Base-by-base conservation (phyloP, 2,888 invertebrate species). In the Calameuta filiformis region DNA sequence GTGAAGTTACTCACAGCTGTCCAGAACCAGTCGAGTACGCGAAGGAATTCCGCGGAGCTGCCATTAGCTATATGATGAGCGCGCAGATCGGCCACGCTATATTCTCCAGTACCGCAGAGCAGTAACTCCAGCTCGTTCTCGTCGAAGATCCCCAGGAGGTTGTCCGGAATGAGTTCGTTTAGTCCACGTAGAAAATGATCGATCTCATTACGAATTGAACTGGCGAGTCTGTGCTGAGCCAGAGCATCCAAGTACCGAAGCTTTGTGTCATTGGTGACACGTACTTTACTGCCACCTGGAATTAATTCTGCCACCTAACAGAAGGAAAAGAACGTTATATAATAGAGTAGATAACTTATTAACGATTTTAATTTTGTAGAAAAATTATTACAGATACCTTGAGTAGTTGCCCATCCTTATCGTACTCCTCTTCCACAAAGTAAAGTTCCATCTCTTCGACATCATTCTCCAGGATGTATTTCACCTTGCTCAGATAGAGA, bases 111-210 rank as follows among this genome's bases (percentile, higher is more conserved):
- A 85, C 98, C 98, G 92, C 98, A 98, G 91, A 98, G 94, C 78
- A 98, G 90, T 90, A 97, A 97, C 96, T 98, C 98, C 35, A 98
- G 93, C 92, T 98, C 98, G 92, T 98, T 97, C 92, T 98, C 98
- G 92, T 98, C 98, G 92, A 98, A 98, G 91, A 98, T 98, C 89
- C 97, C 97, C 81, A 98, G 94, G 86, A 98, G 94, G 92, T 97
- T 97, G 92, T 97, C 97, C 6, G 98, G 98, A 88, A 98, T 97
- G 71, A 98, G 94, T 91, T 97, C 96, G 92, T 97, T 96, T 76
- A 98, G 94, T 1, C 98, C 98, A 87, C 97, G 96, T 75, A 98
- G 94, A 92, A 98, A 98, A 84, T 96, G 95, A 89, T 96, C 97
- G 74, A 97, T 94, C 93, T 98, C 98, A 77, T 95, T 94, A 82